Evolutionary conservation across 2,113 vertebrate species (phyloP).

Genomic region (Climacteris rufus): DNA sequence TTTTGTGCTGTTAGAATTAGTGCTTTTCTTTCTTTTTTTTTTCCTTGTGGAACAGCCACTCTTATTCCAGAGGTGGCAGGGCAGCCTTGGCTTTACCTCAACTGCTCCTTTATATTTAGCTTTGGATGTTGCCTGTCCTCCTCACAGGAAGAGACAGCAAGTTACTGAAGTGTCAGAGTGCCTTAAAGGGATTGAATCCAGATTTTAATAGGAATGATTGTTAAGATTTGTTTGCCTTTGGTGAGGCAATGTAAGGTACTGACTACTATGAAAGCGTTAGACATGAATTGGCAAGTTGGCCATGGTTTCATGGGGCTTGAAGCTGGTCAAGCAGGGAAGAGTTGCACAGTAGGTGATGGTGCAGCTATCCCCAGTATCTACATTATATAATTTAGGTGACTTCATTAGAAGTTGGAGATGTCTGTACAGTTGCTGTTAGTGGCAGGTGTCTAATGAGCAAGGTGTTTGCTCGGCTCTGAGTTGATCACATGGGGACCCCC

Average conservation of each 20-base stretch:
- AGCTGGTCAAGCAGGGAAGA: not conserved
- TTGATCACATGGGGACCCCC: not conserved
- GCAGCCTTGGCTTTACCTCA: not conserved
- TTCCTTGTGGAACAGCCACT: not conserved
- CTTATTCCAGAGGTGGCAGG: not conserved
- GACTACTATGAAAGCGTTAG: not conserved
- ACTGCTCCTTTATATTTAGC: not conserved
- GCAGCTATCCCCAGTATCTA: rapidly evolving
- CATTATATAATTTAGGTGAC: not conserved
- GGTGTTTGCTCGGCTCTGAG: rapidly evolving
- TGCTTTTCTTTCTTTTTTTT: not conserved
- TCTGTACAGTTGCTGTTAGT: not conserved
- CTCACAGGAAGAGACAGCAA: not conserved
- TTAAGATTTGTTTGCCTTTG: not conserved
- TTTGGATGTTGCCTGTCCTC: not conserved
- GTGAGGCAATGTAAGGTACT: not conserved
- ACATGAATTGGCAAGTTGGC: rapidly evolving
- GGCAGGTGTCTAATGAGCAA: rapidly evolving
- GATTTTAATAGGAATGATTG: not conserved
- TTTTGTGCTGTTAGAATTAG: not conserved
- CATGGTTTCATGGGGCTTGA: not conserved
- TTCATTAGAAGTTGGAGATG: not conserved
- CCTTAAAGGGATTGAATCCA: not conserved
- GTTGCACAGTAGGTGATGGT: not conserved
- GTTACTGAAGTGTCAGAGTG: not conserved